Conservation (phyloP, 2,797 vertebrate species). For the Siniperca obscura region DNA sequence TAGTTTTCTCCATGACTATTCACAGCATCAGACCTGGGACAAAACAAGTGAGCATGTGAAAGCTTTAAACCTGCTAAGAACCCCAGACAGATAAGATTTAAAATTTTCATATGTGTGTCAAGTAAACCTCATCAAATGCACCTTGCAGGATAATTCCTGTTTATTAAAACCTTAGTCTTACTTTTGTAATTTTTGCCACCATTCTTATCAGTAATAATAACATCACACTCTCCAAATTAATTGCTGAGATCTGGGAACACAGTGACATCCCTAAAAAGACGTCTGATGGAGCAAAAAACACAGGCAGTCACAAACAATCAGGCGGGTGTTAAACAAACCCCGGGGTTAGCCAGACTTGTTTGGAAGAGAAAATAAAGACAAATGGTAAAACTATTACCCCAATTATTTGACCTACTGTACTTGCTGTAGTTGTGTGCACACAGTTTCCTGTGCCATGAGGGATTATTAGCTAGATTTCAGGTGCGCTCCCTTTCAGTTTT, state of each 20-base stretch:
- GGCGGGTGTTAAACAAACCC: not conserved
- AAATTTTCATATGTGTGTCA: not conserved
- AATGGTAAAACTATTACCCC: too few relatives aligned
- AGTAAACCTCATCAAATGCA: not conserved
- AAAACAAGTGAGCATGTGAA: not conserved
- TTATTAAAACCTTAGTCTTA: not conserved
- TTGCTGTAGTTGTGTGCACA: not conserved
- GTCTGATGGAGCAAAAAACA: not conserved
- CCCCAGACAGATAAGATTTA: not conserved
- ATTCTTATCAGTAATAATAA: not conserved
- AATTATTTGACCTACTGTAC: not conserved
- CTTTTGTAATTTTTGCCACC: not conserved
- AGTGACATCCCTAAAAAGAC: not conserved
- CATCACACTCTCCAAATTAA: not conserved
- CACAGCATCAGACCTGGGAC: constrained; percentile 79
- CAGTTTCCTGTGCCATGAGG: not conserved
- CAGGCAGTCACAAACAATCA: not conserved
- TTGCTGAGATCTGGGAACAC: not conserved
- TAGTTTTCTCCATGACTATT: constrained; percentile 74
- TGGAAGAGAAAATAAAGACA: too few relatives aligned
- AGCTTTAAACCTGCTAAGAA: constrained; percentile 5
- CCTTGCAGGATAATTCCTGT: not conserved
- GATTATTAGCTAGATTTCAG: not conserved
- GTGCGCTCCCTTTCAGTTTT: not conserved
- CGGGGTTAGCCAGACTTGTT: not conserved